These are phyloP conservation scores for Psilopsiagon aurifrons DNA, from an alignment of 2,113 vertebrate genomes.

Conservation along the genomic window DNA sequence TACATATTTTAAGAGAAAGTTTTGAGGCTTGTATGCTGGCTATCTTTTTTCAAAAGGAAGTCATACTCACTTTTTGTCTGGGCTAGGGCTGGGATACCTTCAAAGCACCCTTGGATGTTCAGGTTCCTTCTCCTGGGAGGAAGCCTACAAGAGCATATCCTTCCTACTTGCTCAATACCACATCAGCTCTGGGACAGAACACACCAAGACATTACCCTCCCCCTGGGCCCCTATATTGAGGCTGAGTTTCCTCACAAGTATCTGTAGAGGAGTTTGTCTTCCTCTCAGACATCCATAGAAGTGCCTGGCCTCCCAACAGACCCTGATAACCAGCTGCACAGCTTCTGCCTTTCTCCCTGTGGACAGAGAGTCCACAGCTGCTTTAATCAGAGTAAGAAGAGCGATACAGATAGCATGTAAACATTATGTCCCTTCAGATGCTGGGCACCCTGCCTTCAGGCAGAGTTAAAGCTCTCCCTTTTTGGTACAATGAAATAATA, in stretches of 20 bases:
- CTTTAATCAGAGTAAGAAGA: background rate
- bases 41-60: background rate
- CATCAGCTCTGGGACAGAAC: background rate
- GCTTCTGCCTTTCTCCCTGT: background rate
- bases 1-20: background rate
- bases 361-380: background rate
- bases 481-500: background rate
- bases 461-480: background rate
- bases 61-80: fast-evolving
- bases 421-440: background rate
- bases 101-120: background rate
- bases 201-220: background rate
- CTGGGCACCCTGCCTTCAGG: background rate
- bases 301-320: background rate
- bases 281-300: background rate
- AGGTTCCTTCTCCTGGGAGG: background rate
- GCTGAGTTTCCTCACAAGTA: background rate
- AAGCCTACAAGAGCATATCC: background rate
- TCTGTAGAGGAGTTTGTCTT: no score
- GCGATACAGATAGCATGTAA: background rate
- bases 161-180: background rate
- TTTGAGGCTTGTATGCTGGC: background rate
- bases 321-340: background rate
- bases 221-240: no score
- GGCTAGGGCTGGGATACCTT: background rate